These are phyloP conservation scores for Oreortyx pictus DNA, from an alignment of 2,797 vertebrate genomes.

Conservation along the genomic window DNA sequence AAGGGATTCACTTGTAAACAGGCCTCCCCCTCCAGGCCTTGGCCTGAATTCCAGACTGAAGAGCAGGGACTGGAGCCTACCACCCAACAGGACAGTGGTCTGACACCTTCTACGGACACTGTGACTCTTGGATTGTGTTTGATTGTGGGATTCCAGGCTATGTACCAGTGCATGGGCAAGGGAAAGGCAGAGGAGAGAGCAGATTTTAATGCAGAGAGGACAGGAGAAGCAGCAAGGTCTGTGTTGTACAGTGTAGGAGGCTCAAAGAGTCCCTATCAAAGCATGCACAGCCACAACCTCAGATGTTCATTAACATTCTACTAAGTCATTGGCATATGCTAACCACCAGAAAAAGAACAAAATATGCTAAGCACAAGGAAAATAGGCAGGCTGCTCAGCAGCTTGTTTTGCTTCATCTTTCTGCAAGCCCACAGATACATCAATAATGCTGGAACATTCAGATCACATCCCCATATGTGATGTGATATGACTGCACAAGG, in stretches of 20 bases:
- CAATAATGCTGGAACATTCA: no score
- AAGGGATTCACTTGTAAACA: not conserved
- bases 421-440: not conserved
- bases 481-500: not conserved
- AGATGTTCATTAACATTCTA: not conserved
- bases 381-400: not conserved
- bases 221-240: not conserved
- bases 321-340: not conserved
- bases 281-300: not conserved
- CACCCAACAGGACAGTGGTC: not conserved
- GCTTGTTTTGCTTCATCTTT: not conserved
- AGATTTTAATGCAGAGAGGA: not conserved
- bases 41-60: not conserved
- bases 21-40: not conserved
- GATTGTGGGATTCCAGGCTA: not conserved
- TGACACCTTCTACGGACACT: not conserved
- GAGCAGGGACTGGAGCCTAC: not conserved
- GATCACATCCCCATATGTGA: not conserved
- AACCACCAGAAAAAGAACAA: not conserved
- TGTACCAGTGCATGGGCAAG: rapidly evolving
- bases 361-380: not conserved
- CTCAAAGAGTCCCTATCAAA: not conserved
- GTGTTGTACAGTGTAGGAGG: not conserved
- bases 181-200: not conserved
- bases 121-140: not conserved